Base-by-base conservation (phyloP, 2,888 invertebrate genomes). In the Drosophila anomalata region DNA sequence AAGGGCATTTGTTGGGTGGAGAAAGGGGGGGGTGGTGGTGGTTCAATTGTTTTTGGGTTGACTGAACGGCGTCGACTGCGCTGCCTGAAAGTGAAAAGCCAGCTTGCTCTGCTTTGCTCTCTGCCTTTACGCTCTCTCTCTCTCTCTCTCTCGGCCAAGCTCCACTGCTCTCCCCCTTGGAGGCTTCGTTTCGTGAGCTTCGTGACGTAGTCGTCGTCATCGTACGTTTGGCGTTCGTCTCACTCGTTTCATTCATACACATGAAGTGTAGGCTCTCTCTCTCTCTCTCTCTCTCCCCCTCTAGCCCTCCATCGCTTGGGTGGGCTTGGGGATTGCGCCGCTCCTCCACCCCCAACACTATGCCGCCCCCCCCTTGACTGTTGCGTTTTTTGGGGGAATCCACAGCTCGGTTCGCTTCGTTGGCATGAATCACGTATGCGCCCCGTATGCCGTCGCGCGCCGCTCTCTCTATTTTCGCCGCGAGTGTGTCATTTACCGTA, bases 211-310 rank as follows among this genome's bases (percentile, higher is more conserved):
- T 80, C 66, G 29, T 29, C 29, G 29, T 29, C 29, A 9, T 29
- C 29, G 29, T 29, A 29, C 29, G 29, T 29, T 29, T 29, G 29
- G 29, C 29, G 8, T 33, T 46, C 62, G 60, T 42, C 33, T 57
- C 56, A 60, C 46, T 67, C 73, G 73, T 76, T 82, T 85, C 81
- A 80, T 85, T 80, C 80, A 85, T 85, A 76, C 51, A 24, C 24
- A 29, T 29, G 29, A 29, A 9, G 29, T 9, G 29, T 29, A 29
- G 8, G 12, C 17, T 11, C 31, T 20, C 36, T 11, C n/a, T 9
- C 50, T 17, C 17, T 17, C 17, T 17, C 17, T 17, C 17, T 42
- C 42, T 9, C 29, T 36, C 14, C 14, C 36, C 12, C 52, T 31
- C 46, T 31, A 14, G 17, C 6, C 36, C 36, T 36, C 36, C 36